Evolutionary conservation across 2,888 invertebrate genomes (phyloP).

Genomic region (Neuroscelio doddi): DNA sequence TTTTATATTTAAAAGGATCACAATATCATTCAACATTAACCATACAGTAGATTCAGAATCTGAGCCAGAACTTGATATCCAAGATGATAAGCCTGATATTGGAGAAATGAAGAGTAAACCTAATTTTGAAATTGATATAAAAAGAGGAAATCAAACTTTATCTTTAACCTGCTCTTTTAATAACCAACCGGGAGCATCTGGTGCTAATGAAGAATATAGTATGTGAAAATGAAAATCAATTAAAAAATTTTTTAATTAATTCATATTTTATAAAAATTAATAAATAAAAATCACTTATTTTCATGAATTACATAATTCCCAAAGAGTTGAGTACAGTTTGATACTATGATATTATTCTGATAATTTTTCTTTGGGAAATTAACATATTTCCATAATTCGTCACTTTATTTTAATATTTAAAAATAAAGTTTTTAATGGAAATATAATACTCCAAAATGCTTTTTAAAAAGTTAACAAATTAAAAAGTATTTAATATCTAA

Average conservation of each 20-base stretch:
- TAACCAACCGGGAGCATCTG: slow-evolving; percentile 75
- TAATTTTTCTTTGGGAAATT: slow-evolving; percentile 60
- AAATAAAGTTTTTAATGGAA: slow-evolving; percentile 25
- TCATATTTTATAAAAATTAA: neutral
- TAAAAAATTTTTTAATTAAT: neutral
- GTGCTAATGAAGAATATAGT: slow-evolving; percentile 83
- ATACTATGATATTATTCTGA: slow-evolving; percentile 43
- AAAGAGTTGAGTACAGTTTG: slow-evolving; percentile 62
- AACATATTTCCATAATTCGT: slow-evolving; percentile 47
- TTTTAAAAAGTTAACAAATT: slow-evolving; percentile 9
- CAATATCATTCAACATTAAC: slow-evolving; percentile 92
- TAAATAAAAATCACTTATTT: too few relatives aligned
- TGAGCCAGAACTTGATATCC: slow-evolving; percentile 78
- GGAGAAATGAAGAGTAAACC: slow-evolving; percentile 93
- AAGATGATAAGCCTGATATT: slow-evolving; percentile 81
- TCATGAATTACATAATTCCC: too few relatives aligned
- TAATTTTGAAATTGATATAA: slow-evolving; percentile 90
- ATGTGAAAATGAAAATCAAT: slow-evolving; percentile 55
- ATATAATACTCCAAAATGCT: slow-evolving; percentile 34
- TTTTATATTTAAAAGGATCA: too few relatives aligned
- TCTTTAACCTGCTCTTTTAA: slow-evolving; percentile 90
- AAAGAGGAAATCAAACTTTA: slow-evolving; percentile 83
- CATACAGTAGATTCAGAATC: slow-evolving; percentile 91
- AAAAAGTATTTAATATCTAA: too few relatives aligned
- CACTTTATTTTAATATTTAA: slow-evolving; percentile 26